Conservation (phyloP, 2,113 vertebrate genomes). For the Rana temporaria region DNA sequence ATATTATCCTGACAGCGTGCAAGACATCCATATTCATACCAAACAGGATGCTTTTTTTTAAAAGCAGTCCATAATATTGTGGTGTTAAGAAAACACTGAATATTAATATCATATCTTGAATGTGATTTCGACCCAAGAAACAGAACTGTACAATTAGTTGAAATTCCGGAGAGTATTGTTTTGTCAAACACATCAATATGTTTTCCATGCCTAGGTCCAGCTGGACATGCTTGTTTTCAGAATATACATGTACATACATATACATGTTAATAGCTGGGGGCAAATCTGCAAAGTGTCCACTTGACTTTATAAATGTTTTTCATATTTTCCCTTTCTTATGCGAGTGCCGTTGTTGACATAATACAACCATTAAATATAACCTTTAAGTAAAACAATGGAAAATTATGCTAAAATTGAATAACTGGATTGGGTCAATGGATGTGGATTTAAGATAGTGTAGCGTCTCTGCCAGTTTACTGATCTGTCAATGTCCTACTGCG, state of each 20-base stretch:
- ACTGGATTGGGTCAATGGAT: too few species aligned
- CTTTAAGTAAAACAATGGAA: too few species aligned
- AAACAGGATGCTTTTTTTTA: background rate
- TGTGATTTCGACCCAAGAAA: constrained; percentile 20
- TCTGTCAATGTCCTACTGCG: too few species aligned
- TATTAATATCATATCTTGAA: constrained; percentile 4
- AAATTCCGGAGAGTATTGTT: constrained; percentile 29
- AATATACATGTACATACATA: too few species aligned
- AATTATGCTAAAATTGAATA: too few species aligned
- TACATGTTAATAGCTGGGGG: constrained; percentile 47
- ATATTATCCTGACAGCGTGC: too few species aligned
- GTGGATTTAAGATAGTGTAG: too few species aligned
- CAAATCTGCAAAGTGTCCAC: background rate
- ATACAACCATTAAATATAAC: too few species aligned
- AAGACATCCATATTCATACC: background rate
- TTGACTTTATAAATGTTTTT: constrained; percentile 27
- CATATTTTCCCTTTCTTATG: background rate
- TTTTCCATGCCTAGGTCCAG: constrained; percentile 26
- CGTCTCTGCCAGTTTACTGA: too few species aligned
- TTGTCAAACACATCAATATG: background rate
- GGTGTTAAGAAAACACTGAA: constrained; percentile 1
- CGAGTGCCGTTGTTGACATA: background rate
- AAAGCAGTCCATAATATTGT: background rate
- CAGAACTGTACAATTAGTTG: constrained; percentile 57
- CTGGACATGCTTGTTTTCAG: constrained; percentile 3